Evolutionary conservation across 2,113 vertebrate genomes (phyloP), one percentile per base, ranked within the genome.

Genomic region (Poecile atricapillus): DNA sequence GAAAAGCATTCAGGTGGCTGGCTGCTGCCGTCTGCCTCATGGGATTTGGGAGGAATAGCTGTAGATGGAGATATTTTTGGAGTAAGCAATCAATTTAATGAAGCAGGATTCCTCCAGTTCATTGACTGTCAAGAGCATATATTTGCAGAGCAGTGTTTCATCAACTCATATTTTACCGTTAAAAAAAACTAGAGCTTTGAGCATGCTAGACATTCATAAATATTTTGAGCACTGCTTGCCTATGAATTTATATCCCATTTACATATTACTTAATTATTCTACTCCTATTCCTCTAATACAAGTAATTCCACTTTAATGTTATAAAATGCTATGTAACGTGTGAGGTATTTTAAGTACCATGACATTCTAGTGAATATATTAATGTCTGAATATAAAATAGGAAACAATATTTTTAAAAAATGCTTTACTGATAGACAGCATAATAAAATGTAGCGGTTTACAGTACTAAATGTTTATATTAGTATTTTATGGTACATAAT

Each of bases 1-100:
- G 70, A 60, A 83, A 75, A 68, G 74, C 18, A 13, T 75, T 84
- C 58, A 53, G 65, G 84, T 82, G 74, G 43, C 64, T 63, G 68
- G 41, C 63, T 90, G 44, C 39, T 2, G 7, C 64, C 0, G 0
- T 22, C 65, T 84, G 74, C 74, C 95, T 82, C 3, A 0, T 76
- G 87, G 65, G 94, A 76, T 79, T 71, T 55, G 35, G 69, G 65
- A 87, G 70, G 30, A 84, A 89, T 67, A 63, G 62, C 31, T 75
- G 27, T 43, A 60, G 37, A 71, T 31, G 55, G 31, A 56, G 63
- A 20, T 94, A 76, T 89, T 93, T 93, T 75, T 73, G 76, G 87
- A 83, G 31, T 64, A 87, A 81, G 90, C 47, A 81, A 90, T 56
- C 64, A 90, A 20, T 84, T 95, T 82, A 95, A 78, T 74, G 81